Base-by-base conservation (phyloP, 2,797 vertebrate species). In the Peromyscus eremicus region DNA sequence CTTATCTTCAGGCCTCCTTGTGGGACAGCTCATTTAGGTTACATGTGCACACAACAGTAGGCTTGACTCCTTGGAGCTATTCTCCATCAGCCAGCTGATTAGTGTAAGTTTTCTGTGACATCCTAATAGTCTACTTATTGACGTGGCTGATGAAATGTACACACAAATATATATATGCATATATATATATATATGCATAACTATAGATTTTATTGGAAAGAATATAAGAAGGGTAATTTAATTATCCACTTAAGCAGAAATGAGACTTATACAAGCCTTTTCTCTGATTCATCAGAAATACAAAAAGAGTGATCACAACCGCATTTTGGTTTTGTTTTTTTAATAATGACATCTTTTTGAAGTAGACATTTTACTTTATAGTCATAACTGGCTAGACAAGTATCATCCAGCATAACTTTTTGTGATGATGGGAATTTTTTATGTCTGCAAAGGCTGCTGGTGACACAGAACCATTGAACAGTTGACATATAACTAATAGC, bases 351-450 rank as follows among this genome's bases (percentile, higher is more conserved):
- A 81, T 91, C 71, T 88, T 49, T 49, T 91, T 82, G 46, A 57
- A 82, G 27, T 55, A 82, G 6, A 79, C 14, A 57, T 84, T 82
- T 96, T 94, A 3, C 91, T 77, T 91, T 92, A 29, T 76, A 25
- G 27, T 43, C 17, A 25, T 43, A 46, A 62, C 71, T 62, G 71
- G 10, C 71, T 76, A 11, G 6, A 32, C 27, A 89, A 25, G 27
- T 62, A 21, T 29, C 55, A 34, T 43, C 27, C 62, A 89, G 85
- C 46, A 3, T 86, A 68, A 79, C 43, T 91, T 46, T 83, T 60
- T 91, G 37, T 91, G n/a, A n/a, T 84, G 34, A 62, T 76, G 19
- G 71, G 85, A 91, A 80, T 92, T 92, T 95, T 64, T 92, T 21
- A 0, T 92, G 5, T 89, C 82, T n/a, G 0, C 49, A 95, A 76